A percentile compares a stretch with the other conserved stretches of the same genome.
Evolutionary conservation across 2,113 vertebrate genomes (phyloP).

Genomic region (Syrmaticus mikado): DNA sequence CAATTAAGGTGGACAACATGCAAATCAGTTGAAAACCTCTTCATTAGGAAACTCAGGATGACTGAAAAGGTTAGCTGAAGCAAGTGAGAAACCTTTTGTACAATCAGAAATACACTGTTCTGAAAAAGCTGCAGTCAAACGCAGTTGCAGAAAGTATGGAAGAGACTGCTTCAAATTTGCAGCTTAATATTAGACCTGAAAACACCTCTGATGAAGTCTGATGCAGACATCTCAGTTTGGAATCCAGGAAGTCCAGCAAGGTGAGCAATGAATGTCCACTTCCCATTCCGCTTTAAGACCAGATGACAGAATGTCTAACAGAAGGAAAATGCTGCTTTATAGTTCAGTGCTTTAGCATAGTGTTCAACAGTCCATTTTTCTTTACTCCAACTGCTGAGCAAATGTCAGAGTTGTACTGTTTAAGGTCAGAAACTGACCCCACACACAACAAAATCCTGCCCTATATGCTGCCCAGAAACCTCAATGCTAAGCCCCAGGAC

Average conservation of each 20-base stretch:
- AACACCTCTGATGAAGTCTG: background rate
- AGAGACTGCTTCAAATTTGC: background rate
- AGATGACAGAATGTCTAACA: background rate
- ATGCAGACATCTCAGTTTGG: background rate
- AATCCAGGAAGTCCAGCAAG: background rate
- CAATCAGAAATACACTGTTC: slow-evolving; percentile 37
- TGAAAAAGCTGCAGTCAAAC: slow-evolving; percentile 7
- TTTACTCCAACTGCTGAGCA: background rate
- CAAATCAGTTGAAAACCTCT: background rate
- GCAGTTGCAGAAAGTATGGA: background rate
- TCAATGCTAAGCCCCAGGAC: background rate
- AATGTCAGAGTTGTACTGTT: background rate
- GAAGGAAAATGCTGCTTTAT: background rate
- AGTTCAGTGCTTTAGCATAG: background rate
- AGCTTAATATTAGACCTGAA: slow-evolving; percentile 3
- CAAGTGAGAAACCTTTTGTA: background rate
- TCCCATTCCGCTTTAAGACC: background rate
- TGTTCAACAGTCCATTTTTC: background rate
- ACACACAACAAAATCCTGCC: background rate
- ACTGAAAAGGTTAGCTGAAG: slow-evolving; percentile 6
- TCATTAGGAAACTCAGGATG: background rate
- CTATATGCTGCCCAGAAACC: background rate
- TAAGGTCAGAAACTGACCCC: background rate
- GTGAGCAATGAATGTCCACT: background rate
- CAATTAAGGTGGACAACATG: background rate